Base-by-base conservation (phyloP, 2,888 invertebrate species). In the Protodeltote pygarga region DNA sequence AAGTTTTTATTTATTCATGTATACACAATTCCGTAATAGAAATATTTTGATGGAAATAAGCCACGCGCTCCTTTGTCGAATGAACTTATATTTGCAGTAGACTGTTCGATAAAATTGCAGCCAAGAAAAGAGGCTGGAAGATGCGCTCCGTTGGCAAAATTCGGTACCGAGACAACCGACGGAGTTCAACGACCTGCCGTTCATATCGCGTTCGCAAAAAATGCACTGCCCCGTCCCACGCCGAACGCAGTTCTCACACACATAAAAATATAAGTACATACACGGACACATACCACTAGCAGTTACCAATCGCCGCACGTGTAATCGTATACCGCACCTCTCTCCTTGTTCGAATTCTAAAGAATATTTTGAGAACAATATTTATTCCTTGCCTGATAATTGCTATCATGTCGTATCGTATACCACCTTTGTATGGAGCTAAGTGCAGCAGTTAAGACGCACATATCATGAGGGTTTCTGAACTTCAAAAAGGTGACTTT, bases 151-250 rank as follows among this genome's bases (percentile, higher is more conserved):
- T 74, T 85, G 83, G 85, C 81, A 77, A 87, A 84, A 81, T 89
- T 88, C 77, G 81, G 84, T 76, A 79, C 80, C 82, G 84, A 86
- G 87, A 83, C 85, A 77, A 76, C 77, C 81, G 73, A 74, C 75
- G 66, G 75, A 77, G 91, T 86, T 91, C 89, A 84, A 79, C 73
- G 85, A 86, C 84, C 88, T 79, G 68, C 77, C 83, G 85, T 85
- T 87, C 89, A 86, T 90, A 85, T 89, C 79, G 71, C 73, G 79
- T 74, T 78, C 82, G 88, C 90, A 92, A 92, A 92, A 92, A 92
- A 89, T 92, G 90, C 89, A 92, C 75, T 87, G 89, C 78, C 82
- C 80, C 89, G 83, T 86, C 90, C 89, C 90, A 89, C 91, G 85
- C 82, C 78, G 79, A 87, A 87, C 85, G 82, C 83, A 86, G 77